Evolutionary conservation across 2,888 invertebrate species (phyloP), one percentile per base, ranked within the genome.

Genomic region (Drosophila leonis): DNA sequence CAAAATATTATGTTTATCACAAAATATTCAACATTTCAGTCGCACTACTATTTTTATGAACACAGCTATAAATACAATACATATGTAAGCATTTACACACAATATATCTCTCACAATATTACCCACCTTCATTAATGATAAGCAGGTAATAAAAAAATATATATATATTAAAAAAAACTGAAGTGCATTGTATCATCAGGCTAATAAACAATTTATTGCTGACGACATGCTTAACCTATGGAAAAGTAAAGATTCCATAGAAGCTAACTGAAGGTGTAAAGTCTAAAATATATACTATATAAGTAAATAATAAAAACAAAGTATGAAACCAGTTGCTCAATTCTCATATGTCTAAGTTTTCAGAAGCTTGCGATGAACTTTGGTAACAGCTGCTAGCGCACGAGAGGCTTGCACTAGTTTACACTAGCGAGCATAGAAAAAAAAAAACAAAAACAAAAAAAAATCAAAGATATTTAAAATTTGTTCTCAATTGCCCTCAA

Each of bases 351-450:
- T 29, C 13, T 13, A 13, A 27, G 2, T 18, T 37, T 27, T 13
- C 54, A 39, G 54, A 13, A 29, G 10, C 10, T 49, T 46, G 24
- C 15, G 33, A 8, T 57, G 49, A 49, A 59, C 59, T 59, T 49
- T 59, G 51, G 35, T 12, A 59, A 49, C 57, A 46, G 35, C 27
- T 35, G 44, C 24, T n/a, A n/a, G 24, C 13, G 8, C 7, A 13
- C 27, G 27, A 27, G n/a, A 7, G n/a, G 20, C 31, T 24, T 33
- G 24, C 48, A 18, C 29, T 33, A 8, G 27, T 44, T 44, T n/a
- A 35, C 57, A 57, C 27, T 39, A 8, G 8, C 2, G n/a, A 27
- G 24, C 20, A 51, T 13, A 31, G 6, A 4, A 31, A 31, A 31
- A 31, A 31, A 31, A 31, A 31, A 31, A 31, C 6, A 29, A 29